Percentiles rank a stretch among this genome's conserved stretches.
Conservation (phyloP, 2,888 invertebrate species). For the Malthinus flaveolus region DNA sequence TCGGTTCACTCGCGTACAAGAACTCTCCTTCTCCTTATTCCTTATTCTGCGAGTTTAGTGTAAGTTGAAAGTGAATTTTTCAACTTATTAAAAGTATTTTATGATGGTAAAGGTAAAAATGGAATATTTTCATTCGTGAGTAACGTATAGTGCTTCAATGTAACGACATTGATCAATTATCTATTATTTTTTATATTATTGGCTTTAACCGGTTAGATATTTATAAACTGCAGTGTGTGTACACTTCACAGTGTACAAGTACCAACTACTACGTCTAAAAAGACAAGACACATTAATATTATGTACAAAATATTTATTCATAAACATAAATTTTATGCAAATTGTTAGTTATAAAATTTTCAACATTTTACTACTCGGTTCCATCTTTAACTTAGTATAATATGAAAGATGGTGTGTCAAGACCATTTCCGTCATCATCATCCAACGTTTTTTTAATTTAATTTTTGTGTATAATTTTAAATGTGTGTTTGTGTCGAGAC, state of each 20-base stretch:
- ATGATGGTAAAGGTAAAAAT: too few relatives aligned
- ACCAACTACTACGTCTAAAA: background rate
- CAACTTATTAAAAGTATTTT: too few relatives aligned
- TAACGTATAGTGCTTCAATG: too few relatives aligned
- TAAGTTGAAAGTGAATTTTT: too few relatives aligned
- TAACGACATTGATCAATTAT: conserved; percentile 34
- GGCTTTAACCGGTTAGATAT: conserved; percentile 25
- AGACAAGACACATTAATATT: conserved; percentile 16
- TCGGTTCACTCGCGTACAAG: too few relatives aligned
- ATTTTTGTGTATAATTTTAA: too few relatives aligned
- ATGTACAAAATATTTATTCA: conserved; percentile 33
- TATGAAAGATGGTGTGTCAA: conserved; percentile 31
- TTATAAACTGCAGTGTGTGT: conserved; percentile 19
- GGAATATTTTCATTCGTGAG: conserved; percentile 8
- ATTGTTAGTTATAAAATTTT: conserved; percentile 29
- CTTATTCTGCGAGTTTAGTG: too few relatives aligned
- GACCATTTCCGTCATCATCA: conserved; percentile 23
- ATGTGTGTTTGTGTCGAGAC: too few relatives aligned
- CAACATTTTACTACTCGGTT: conserved; percentile 12
- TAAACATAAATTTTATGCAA: conserved; percentile 33
- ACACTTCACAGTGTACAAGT: background rate
- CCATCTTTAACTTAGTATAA: background rate
- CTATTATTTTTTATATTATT: conserved; percentile 26
- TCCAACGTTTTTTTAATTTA: background rate
- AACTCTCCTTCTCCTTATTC: too few relatives aligned